Conservation (phyloP, 2,797 vertebrate genomes). For the Diglossa cyanea region DNA sequence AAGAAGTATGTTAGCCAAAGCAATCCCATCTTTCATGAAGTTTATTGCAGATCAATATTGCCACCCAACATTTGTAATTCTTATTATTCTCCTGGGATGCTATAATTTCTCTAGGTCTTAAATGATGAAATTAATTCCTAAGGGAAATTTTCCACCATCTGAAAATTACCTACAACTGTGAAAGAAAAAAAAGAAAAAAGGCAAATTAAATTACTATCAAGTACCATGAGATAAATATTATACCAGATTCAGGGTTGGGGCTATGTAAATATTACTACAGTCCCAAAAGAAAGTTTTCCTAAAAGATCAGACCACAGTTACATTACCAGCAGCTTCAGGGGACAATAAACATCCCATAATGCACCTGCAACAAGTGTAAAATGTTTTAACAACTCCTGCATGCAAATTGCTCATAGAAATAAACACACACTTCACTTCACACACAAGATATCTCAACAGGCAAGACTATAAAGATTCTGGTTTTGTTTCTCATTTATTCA, state of each 20-base stretch:
- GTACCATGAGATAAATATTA: not conserved
- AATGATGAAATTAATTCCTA: constrained; percentile 47
- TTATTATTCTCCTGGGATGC: constrained; percentile 42
- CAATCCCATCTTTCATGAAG: not conserved
- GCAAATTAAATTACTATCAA: not conserved
- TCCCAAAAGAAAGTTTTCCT: too few species aligned
- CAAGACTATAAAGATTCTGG: not conserved
- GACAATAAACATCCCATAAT: not conserved
- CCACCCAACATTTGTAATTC: not conserved
- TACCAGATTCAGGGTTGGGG: not conserved
- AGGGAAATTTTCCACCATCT: constrained; percentile 74
- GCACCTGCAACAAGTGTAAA: not conserved
- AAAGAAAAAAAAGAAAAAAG: not conserved
- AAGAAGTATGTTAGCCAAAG: not conserved
- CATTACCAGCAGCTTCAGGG: not conserved
- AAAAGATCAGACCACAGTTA: too few species aligned
- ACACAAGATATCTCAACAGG: not conserved
- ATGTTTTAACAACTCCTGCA: not conserved
- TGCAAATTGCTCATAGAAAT: not conserved
- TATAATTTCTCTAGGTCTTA: constrained; percentile 65
- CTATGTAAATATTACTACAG: too few species aligned
- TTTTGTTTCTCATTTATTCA: not conserved
- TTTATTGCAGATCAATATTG: not conserved
- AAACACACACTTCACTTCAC: not conserved
- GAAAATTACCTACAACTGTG: constrained; percentile 55